Conservation (phyloP, 2,113 vertebrate genomes). For the Oreochromis tanganicae region DNA sequence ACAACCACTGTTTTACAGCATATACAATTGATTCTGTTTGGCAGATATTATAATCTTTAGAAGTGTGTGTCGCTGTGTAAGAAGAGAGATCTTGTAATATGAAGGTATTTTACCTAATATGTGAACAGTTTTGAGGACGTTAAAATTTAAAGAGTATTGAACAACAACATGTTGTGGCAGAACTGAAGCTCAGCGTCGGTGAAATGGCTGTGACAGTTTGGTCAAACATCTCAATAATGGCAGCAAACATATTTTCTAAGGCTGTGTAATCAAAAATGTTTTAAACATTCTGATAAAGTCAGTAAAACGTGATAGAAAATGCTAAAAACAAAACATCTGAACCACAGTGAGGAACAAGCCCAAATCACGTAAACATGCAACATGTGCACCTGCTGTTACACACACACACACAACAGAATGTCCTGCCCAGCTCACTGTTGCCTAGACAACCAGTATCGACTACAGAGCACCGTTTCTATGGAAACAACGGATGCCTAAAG, state of each 20-base stretch:
- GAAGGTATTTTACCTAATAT: not conserved
- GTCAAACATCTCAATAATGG: not conserved
- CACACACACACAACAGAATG: constrained; percentile 10
- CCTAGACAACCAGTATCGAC: constrained; percentile 67
- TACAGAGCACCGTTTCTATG: constrained; percentile 70
- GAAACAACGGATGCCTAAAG: constrained; percentile 72
- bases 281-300: not conserved
- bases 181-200: rapidly evolving
- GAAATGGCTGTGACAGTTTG: not conserved
- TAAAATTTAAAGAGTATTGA: not conserved
- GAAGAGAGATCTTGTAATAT: not conserved
- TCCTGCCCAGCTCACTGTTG: constrained; percentile 47
- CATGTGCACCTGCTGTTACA: not conserved
- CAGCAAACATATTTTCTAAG: not conserved
- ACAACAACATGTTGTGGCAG: not conserved
- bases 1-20: not conserved
- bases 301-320: not conserved
- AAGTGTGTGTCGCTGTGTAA: not conserved
- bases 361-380: constrained; percentile 18
- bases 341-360: not conserved
- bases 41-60: not conserved
- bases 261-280: not conserved
- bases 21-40: not conserved
- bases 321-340: not conserved
- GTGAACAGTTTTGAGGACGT: not conserved